phyloP scores from a whole-genome alignment of 2,113 vertebrate species.

The Trematocara zebra region DNA sequence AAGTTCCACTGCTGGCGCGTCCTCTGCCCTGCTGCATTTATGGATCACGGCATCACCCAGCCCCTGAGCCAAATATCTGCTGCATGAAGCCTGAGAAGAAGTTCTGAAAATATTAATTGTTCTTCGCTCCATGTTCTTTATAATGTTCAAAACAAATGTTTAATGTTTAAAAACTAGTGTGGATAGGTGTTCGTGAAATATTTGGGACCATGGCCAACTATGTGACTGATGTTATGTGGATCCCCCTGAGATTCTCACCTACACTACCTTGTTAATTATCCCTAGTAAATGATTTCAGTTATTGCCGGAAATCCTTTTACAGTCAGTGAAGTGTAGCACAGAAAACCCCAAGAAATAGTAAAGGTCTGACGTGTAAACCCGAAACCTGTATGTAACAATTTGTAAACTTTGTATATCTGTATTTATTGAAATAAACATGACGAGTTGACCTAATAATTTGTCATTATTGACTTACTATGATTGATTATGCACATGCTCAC shows the following conservation, averaged over 20 bases:
- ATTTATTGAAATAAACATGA: constrained; percentile 98
- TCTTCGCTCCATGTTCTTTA: not conserved
- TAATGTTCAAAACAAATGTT: not conserved
- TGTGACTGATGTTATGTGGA: constrained; percentile 1
- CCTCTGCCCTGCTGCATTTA: constrained; percentile 5
- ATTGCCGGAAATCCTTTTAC: not conserved
- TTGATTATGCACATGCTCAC: not conserved
- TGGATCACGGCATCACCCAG: not conserved
- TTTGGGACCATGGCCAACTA: not conserved
- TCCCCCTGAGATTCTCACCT: not conserved
- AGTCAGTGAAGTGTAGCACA: not conserved
- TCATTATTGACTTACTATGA: not conserved
- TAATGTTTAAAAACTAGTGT: constrained; percentile 4
- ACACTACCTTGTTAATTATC: not conserved
- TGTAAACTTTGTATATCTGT: constrained; percentile 90
- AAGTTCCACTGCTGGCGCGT: constrained; percentile 36
- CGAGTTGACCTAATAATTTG: not conserved
- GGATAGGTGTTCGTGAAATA: constrained; percentile 11
- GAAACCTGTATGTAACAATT: constrained; percentile 43
- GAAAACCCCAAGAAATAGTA: not conserved
- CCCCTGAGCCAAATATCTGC: not conserved
- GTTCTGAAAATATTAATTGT: not conserved
- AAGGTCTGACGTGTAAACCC: constrained; percentile 8
- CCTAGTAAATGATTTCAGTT: not conserved
- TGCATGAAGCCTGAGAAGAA: constrained; percentile 33